phyloP scores from a whole-genome alignment of 2,888 invertebrate species.

The Watsonalla cultraria region DNA sequence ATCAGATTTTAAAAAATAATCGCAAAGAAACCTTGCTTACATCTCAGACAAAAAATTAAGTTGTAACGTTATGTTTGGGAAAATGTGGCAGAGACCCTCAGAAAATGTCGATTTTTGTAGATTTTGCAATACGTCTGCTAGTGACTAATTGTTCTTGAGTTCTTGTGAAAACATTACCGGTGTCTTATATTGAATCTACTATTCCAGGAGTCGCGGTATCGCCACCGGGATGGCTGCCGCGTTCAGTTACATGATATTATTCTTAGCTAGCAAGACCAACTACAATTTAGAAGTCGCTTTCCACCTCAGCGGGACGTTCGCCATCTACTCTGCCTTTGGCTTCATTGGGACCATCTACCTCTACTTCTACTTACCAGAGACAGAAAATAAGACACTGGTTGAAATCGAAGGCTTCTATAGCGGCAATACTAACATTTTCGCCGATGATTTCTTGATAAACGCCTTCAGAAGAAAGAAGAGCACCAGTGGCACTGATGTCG shows the following conservation, averaged over 20 bases:
- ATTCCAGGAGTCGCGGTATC: slow-evolving; percentile 72
- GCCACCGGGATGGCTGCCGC: slow-evolving; percentile 76
- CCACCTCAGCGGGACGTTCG: slow-evolving; percentile 70
- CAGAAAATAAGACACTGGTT: slow-evolving; percentile 70
- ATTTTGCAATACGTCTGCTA: too few species aligned
- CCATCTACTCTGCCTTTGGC: slow-evolving; percentile 62
- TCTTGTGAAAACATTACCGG: too few species aligned
- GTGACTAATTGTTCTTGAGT: too few species aligned
- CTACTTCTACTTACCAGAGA: slow-evolving; percentile 76
- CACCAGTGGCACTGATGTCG: slow-evolving; percentile 30
- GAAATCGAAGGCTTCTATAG: slow-evolving; percentile 74
- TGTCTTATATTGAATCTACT: slow-evolving; percentile 1
- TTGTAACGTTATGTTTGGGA: too few species aligned
- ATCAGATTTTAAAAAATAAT: too few species aligned
- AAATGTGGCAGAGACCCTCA: too few species aligned
- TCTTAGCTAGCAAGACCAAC: slow-evolving; percentile 74
- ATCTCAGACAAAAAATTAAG: too few species aligned
- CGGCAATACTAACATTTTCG: slow-evolving; percentile 56
- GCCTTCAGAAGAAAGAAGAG: slow-evolving; percentile 49
- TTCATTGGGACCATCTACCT: slow-evolving; percentile 69
- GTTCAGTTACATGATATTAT: slow-evolving; percentile 65
- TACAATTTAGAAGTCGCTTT: slow-evolving; percentile 68
- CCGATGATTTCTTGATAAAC: slow-evolving; percentile 65
- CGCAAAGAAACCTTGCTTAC: too few species aligned
- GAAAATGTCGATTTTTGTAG: too few species aligned